These are phyloP conservation scores for Agrilus biguttatus DNA, from an alignment of 2,888 invertebrate species.

Conservation along the genomic window DNA sequence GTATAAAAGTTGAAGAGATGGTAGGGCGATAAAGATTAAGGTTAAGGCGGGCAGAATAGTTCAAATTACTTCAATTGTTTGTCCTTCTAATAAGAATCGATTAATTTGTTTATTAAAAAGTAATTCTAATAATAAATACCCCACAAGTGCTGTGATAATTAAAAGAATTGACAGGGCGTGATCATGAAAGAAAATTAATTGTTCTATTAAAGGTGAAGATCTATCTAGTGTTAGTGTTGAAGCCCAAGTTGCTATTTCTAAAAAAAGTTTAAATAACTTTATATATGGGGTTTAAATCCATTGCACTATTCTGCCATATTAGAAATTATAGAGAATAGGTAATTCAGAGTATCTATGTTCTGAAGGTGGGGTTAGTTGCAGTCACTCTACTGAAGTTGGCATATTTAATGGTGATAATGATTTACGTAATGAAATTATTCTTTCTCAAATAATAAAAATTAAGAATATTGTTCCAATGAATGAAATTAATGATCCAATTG, in stretches of 20 bases:
- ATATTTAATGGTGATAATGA: constrained; percentile 35
- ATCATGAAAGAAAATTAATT: constrained; percentile 50
- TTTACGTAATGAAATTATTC: constrained; percentile 38
- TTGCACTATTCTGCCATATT: constrained; percentile 47
- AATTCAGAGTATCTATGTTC: constrained; percentile 46
- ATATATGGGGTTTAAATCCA: constrained; percentile 54
- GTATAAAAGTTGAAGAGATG: constrained; percentile 45
- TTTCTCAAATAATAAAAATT: constrained; percentile 48
- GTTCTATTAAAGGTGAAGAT: constrained; percentile 49
- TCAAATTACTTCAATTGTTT: constrained; percentile 51
- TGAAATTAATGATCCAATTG: constrained; percentile 51
- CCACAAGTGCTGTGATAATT: constrained; percentile 45
- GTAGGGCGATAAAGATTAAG: constrained; percentile 47
- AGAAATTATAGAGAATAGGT: constrained; percentile 43
- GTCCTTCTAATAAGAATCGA: constrained; percentile 41
- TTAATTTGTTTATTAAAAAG: constrained; percentile 42
- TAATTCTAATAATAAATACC: constrained; percentile 40
- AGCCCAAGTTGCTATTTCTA: constrained; percentile 46
- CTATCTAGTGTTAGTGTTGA: constrained; percentile 44
- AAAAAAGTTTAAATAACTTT: constrained; percentile 46
- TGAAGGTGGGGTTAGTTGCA: constrained; percentile 39
- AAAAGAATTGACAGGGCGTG: constrained; percentile 44
- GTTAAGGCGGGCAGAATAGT: constrained; percentile 45
- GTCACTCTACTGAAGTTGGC: constrained; percentile 46
- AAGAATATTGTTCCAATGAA: constrained; percentile 42